Evolutionary conservation across 2,113 vertebrate species (phyloP).

Genomic region (Dicerorhinus sumatrensis): DNA sequence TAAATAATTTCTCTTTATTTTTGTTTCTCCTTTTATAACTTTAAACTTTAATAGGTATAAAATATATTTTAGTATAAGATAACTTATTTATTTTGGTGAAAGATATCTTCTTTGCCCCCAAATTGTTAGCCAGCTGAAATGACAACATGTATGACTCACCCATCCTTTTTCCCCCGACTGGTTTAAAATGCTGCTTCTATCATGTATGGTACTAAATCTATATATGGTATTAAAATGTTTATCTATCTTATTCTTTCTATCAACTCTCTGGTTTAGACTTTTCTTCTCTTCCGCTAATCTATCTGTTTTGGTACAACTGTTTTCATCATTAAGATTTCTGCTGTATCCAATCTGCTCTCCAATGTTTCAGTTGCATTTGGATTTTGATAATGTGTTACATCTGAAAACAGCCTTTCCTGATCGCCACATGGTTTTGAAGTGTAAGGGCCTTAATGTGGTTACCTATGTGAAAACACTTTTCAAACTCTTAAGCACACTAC

Average conservation of each 20-base stretch:
- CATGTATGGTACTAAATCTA: not conserved
- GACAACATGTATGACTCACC: not conserved
- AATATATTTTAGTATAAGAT: not conserved
- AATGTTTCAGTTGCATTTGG: not conserved
- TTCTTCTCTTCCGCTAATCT: not conserved
- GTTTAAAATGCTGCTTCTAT: not conserved
- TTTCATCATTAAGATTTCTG: not conserved
- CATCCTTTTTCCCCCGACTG: not conserved
- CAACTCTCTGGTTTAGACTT: not conserved
- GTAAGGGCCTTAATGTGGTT: not conserved
- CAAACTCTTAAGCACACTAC: not conserved
- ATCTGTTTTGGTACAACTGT: not conserved
- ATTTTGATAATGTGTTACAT: not conserved
- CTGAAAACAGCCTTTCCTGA: not conserved
- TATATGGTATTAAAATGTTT: not conserved
- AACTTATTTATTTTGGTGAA: not conserved
- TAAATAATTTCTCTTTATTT: not conserved
- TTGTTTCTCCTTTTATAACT: not conserved
- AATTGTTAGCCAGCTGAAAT: not conserved
- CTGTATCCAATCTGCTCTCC: not conserved
- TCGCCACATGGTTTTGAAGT: not conserved
- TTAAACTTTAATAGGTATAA: not conserved
- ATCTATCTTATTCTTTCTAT: not conserved
- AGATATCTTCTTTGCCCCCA: not conserved
- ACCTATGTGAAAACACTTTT: not conserved